Evolutionary conservation across 1,140 invertebrate species (phyloP), one percentile per base, ranked within the genome.

Genomic region (Aphidius gifuensis): DNA sequence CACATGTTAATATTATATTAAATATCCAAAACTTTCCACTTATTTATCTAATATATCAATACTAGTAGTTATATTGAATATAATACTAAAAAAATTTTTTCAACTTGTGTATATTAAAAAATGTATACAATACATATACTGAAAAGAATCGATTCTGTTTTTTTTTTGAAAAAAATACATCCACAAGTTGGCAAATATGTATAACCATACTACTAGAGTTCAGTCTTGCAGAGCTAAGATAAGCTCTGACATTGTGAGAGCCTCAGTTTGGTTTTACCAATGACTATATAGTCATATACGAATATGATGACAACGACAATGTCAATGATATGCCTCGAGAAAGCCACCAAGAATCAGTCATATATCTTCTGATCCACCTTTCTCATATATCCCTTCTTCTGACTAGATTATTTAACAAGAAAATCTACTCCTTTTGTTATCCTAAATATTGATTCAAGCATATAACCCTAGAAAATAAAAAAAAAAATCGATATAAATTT

Each of bases 211-310:
- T 32, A 32, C 23, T 32, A 32, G 23, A 80, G 80, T 72, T 71
- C 78, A 81, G 75, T 80, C 77, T 81, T 80, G 79, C 78, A 79
- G 73, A 81, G 67, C 74, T 59, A 67, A 78, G 79, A 81, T 81
- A 81, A 80, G 79, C 63, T 68, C 68, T 65, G 48, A 60, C 68
- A 65, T 67, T 69, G 71, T 69, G 69, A 72, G 70, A 69, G 69
- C 67, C 72, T 58, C 70, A 75, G 71, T 32, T 32, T 32, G 69
- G 68, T 65, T 71, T 58, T 44, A 8, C 32, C 57, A 45, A 48
- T 59, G 45, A 40, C 47, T 59, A 39, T 16, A n/a, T n/a, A n/a
- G n/a, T n/a, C n/a, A n/a, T n/a, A 16, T 32, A 32, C 50, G 11
- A 49, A 49, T 9, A 49, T 21, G 11, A 49, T 6, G 50, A 6